Base-by-base conservation (phyloP, 1,140 invertebrate genomes). In the Brachionus manjavacas region DNA sequence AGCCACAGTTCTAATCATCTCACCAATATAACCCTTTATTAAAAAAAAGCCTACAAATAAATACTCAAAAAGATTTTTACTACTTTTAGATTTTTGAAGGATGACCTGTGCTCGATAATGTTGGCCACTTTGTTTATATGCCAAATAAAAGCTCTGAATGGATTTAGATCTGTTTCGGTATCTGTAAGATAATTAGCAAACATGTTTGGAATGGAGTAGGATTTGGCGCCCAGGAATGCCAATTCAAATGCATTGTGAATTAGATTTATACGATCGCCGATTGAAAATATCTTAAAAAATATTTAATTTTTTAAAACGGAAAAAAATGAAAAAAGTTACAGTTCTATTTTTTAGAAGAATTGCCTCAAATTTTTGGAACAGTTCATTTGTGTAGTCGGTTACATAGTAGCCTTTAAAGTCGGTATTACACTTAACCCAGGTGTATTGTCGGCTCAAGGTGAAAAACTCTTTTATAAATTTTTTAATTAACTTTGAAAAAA, bases 361-460 rank as follows among this genome's bases (percentile, higher is more conserved):
- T 28, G 49, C 20, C 16, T 81, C 79, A 60, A 81, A 81, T 14
- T 52, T 55, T n/a, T 60, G 52, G 23, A 68, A 64, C 6, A 81
- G 20, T 43, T 46, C 52, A 46, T 81, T 81, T 70, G 64, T 20
- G 46, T 83, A 83, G 31, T 83, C 64, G 20, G 81, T 83, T 11
- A 83, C 8, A 70, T 83, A 83, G 16, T 46, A 83, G 8, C 81
- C 81, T 68, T 70, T 68, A 14, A 83, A 83, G 68, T 83, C 60
- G n/a, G 25, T 68, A 43, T 83, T 72, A 55, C 81, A 83, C 31
- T 83, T 83, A 3, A 83, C 16, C 81, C 81, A 83, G 16, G 39
- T 83, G 39, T 68, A 83, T 49, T 43, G n/a, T 11, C 79, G 14
- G 31, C 66, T 52, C 52, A 81, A 46, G 12, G 41, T 9, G 20